Evolutionary conservation across 2,888 invertebrate species (phyloP).

Genomic region (Stictocephala bisonia): DNA sequence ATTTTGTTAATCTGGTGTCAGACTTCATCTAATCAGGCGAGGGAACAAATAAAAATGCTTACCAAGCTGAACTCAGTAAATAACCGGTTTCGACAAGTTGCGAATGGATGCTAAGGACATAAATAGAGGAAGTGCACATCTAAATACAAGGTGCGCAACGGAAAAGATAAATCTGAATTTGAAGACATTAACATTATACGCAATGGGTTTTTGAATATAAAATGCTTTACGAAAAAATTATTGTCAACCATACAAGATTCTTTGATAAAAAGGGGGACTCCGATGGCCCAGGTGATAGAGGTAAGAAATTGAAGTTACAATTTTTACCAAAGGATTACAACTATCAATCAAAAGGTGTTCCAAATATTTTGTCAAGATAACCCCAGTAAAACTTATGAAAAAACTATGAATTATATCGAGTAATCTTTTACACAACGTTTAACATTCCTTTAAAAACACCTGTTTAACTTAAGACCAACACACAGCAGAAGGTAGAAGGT

Average conservation of each 20-base stretch:
- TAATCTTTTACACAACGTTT: neutral
- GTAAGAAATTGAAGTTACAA: neutral
- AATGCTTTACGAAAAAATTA: neutral
- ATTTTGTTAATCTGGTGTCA: conserved; percentile 3
- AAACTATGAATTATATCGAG: neutral
- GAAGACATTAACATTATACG: neutral
- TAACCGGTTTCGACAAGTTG: neutral
- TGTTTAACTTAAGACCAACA: neutral
- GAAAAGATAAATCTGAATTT: conserved; percentile 6
- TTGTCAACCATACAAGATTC: conserved; percentile 3
- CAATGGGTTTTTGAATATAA: neutral
- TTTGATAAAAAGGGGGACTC: neutral
- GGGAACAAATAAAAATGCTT: neutral
- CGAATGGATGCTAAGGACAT: conserved; percentile 6
- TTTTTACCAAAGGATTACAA: neutral
- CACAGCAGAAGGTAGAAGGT: conserved; percentile 4
- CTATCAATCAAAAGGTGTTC: conserved; percentile 3
- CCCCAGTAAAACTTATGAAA: neutral
- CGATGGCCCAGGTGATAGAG: neutral
- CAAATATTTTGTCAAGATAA: neutral
- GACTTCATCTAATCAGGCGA: neutral
- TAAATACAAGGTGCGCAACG: neutral
- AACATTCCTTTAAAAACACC: conserved; percentile 7
- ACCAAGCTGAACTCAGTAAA: neutral
- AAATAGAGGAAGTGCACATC: neutral